Percentiles rank a stretch among this genome's conserved stretches.
phyloP scores from a whole-genome alignment of 2,888 invertebrate species.

The Drosophila robusta region DNA sequence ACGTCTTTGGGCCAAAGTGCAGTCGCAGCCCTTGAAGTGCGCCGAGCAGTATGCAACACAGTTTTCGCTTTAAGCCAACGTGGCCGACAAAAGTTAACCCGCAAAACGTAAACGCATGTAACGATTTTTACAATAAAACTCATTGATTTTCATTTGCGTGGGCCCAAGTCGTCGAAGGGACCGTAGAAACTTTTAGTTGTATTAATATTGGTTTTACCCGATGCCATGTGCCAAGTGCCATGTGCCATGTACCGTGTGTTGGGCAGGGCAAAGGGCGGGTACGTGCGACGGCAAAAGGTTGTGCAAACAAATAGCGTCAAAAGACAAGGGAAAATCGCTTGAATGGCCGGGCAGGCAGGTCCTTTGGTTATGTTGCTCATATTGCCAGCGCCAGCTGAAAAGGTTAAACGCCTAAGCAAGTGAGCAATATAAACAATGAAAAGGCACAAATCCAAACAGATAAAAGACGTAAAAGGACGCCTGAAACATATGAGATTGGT shows the following conservation, averaged over 20 bases:
- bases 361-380: slow-evolving; percentile 36
- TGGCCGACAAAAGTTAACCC: neutral
- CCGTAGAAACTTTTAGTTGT: slow-evolving; percentile 48
- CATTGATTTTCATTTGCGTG: slow-evolving; percentile 69
- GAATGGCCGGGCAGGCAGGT: slow-evolving; percentile 29
- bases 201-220: slow-evolving; percentile 66
- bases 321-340: slow-evolving; percentile 66
- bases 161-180: neutral
- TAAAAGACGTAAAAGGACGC: slow-evolving; percentile 41
- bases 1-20: slow-evolving; percentile 32
- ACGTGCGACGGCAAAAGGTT: slow-evolving; percentile 55
- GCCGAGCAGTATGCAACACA: slow-evolving; percentile 7
- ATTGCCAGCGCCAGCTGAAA: slow-evolving; percentile 43
- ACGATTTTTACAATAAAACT: slow-evolving; percentile 61
- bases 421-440: slow-evolving; percentile 74
- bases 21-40: slow-evolving; percentile 22
- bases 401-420: slow-evolving; percentile 72
- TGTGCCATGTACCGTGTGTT: slow-evolving; percentile 33
- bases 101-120: slow-evolving; percentile 29
- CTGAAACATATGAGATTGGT: slow-evolving; percentile 19
- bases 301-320: slow-evolving; percentile 74
- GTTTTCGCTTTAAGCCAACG: slow-evolving; percentile 19
- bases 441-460: slow-evolving; percentile 63
- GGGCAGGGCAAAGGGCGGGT: slow-evolving; percentile 33
- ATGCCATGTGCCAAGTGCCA: slow-evolving; percentile 31